These are phyloP conservation scores for Morinoia aosen DNA, from an alignment of 2,888 invertebrate genomes.

Conservation along the genomic window DNA sequence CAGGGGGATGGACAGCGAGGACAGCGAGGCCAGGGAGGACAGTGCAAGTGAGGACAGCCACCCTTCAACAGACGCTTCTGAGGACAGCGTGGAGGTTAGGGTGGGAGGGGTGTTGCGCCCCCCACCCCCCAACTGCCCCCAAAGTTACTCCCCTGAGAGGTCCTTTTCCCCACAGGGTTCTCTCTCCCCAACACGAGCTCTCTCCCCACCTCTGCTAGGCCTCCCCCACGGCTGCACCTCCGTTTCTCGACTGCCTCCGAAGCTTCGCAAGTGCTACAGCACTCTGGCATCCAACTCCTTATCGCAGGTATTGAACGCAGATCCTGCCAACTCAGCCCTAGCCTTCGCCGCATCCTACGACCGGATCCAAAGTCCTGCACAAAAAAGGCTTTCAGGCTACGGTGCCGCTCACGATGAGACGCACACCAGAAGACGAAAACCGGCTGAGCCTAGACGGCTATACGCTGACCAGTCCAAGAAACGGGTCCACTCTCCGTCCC, in stretches of 20 bases:
- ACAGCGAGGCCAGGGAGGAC: conserved; percentile 57
- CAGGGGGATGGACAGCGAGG: conserved; percentile 65
- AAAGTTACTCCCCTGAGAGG: conserved; percentile 19
- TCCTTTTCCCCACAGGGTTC: conserved; percentile 22
- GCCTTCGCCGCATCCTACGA: conserved; percentile 31
- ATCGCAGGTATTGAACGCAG: background rate
- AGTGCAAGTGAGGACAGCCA: conserved; percentile 66
- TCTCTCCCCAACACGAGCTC: background rate
- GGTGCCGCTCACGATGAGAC: background rate
- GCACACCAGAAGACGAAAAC: conserved; percentile 59
- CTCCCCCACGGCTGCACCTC: background rate
- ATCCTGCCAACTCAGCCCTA: background rate
- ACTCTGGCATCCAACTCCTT: conserved; percentile 37
- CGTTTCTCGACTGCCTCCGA: conserved; percentile 19
- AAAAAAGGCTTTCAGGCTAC: background rate
- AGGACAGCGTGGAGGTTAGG: conserved; percentile 79
- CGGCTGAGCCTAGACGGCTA: conserved; percentile 61
- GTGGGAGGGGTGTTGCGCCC: conserved; percentile 74
- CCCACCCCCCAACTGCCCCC: conserved; percentile 71
- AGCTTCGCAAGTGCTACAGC: conserved; percentile 48
- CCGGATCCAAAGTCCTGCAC: background rate
- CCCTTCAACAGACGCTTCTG: conserved; percentile 76
- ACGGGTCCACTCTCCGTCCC: background rate
- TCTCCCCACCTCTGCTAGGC: conserved; percentile 56
- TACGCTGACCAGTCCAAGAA: conserved; percentile 56